phyloP scores from a whole-genome alignment of 2,888 invertebrate genomes.

The Panzeria rudis region DNA sequence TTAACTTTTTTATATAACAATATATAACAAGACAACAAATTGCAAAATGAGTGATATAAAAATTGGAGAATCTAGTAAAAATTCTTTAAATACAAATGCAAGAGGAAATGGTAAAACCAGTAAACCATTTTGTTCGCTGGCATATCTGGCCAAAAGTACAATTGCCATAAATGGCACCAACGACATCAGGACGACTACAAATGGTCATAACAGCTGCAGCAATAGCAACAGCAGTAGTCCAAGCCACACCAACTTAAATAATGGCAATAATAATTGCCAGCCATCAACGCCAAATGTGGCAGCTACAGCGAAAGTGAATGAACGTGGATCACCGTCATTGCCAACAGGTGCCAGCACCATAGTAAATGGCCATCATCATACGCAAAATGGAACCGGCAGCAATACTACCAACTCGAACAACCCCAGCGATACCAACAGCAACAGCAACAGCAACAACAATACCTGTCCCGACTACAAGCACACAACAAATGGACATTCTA shows the following conservation, averaged over 20 bases:
- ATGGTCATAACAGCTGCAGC: constrained; percentile 64
- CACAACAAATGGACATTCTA: constrained; percentile 47
- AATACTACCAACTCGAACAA: constrained; percentile 15
- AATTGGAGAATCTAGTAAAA: constrained; percentile 48
- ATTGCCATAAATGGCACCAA: constrained; percentile 73
- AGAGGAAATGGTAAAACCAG: constrained; percentile 61
- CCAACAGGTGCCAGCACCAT: constrained; percentile 73
- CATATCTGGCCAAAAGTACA: constrained; percentile 76
- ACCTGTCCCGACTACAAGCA: constrained; percentile 61
- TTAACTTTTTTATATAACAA: neutral
- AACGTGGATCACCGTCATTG: constrained; percentile 74
- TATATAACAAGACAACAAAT: neutral
- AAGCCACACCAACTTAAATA: constrained; percentile 44
- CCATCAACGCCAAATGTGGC: constrained; percentile 72
- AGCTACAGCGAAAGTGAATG: constrained; percentile 74
- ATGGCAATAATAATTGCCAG: constrained; percentile 61
- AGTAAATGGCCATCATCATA: constrained; percentile 65
- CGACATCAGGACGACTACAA: constrained; percentile 68
- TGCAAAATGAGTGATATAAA: constrained; percentile 69
- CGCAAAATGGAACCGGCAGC: constrained; percentile 49
- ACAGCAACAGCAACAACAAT: constrained; percentile 31
- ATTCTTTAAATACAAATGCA: constrained; percentile 40
- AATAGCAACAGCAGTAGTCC: constrained; percentile 27
- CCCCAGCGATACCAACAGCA: constrained; percentile 16
- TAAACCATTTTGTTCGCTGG: constrained; percentile 76